phyloP scores from a whole-genome alignment of 2,113 vertebrate species.

The Oryzias celebensis region DNA sequence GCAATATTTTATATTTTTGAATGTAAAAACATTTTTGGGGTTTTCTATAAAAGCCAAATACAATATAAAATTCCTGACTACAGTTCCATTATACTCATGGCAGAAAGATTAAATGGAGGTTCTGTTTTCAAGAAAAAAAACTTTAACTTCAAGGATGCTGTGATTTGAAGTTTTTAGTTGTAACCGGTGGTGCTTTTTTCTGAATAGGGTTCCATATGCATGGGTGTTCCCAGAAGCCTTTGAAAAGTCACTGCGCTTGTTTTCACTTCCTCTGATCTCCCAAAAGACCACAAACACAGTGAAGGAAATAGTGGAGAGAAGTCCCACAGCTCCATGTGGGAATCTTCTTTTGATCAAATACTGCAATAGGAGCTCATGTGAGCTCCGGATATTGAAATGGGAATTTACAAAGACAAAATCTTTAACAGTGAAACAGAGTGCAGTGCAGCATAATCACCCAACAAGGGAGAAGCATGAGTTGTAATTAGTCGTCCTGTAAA shows the following conservation, averaged over 20 bases:
- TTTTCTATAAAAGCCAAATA: not conserved
- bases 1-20: not conserved
- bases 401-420: not conserved
- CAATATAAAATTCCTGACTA: too few species aligned
- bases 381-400: conserved; percentile 1
- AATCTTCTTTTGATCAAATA: conserved; percentile 7
- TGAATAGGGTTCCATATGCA: not conserved
- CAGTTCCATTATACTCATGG: too few species aligned
- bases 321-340: not conserved
- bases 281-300: conserved; percentile 15
- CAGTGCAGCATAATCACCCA: conserved; percentile 12
- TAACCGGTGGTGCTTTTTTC: not conserved
- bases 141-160: too few species aligned
- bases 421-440: conserved; percentile 16
- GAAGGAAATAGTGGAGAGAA: conserved; percentile 25
- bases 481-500: conserved; percentile 49
- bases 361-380: conserved; percentile 9
- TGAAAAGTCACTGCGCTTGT: conserved; percentile 37
- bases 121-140: too few species aligned
- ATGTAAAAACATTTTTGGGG: not conserved
- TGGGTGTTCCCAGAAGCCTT: conserved; percentile 7
- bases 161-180: too few species aligned
- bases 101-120: too few species aligned
- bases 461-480: conserved; percentile 29
- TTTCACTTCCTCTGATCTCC: conserved; percentile 58